Percentiles rank a stretch among this genome's conserved stretches.
Evolutionary conservation across 2,113 vertebrate genomes (phyloP).

Genomic region (Cyanoramphus novaezelandiae): DNA sequence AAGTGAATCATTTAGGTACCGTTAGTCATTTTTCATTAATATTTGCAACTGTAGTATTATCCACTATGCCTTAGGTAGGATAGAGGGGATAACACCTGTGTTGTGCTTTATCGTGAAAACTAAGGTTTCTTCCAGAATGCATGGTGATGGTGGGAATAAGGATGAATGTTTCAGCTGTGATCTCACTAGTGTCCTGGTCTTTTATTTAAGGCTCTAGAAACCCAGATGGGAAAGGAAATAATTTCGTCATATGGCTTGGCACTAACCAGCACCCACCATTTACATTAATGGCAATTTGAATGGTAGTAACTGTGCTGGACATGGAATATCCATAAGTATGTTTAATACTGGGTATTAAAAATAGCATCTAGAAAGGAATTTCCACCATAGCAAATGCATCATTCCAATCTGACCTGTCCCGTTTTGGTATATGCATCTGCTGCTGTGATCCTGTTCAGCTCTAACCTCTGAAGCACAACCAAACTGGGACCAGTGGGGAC

Average conservation of each 20-base stretch:
- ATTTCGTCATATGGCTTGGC: conserved; percentile 18
- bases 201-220: not conserved
- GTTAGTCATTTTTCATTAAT: conserved; percentile 62
- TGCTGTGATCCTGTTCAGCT: not conserved
- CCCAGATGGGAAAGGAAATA: conserved; percentile 19
- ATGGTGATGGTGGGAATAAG: not conserved
- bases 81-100: not conserved
- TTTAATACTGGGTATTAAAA: conserved; percentile 44
- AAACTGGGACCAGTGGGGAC: not conserved
- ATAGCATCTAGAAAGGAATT: conserved; percentile 10
- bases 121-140: not conserved
- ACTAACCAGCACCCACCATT: not conserved
- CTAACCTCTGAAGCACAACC: not conserved
- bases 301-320: conserved; percentile 9
- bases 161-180: not conserved
- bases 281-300: not conserved
- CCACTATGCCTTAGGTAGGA: not conserved
- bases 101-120: not conserved
- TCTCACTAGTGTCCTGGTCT: not conserved
- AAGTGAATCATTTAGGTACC: conserved; percentile 53
- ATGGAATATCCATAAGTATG: not conserved
- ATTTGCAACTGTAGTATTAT: conserved; percentile 39
- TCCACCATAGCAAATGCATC: not conserved
- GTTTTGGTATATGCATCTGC: not conserved
- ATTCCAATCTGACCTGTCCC: accelerated